These are phyloP conservation scores for Strigops habroptila DNA, from an alignment of 2,113 vertebrate genomes.

Conservation along the genomic window DNA sequence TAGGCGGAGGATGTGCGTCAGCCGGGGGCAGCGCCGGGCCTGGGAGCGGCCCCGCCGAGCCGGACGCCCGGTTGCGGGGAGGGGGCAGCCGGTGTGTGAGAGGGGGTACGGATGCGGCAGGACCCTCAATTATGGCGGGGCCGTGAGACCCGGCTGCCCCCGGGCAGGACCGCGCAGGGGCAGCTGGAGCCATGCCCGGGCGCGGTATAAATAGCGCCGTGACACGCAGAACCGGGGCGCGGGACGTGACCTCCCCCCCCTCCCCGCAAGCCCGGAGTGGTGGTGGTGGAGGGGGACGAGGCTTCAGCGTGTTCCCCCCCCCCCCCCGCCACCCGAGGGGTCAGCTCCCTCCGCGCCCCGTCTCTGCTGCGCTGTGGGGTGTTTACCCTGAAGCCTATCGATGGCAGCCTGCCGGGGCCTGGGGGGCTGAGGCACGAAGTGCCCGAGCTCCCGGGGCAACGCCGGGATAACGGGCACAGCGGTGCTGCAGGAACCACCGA, in stretches of 20 bases:
- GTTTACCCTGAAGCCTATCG: background rate
- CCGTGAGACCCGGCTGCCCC: too few relatives aligned
- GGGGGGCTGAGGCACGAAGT: too few relatives aligned
- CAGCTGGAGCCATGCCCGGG: background rate
- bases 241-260: background rate
- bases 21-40: background rate
- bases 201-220: constrained; percentile 25
- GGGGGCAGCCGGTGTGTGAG: too few relatives aligned
- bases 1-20: constrained; percentile 56
- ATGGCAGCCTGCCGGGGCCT: background rate
- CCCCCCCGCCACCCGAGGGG: too few relatives aligned
- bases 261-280: background rate
- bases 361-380: background rate
- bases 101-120: background rate
- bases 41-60: background rate
- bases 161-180: background rate
- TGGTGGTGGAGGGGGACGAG: background rate
- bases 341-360: too few relatives aligned
- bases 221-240: background rate
- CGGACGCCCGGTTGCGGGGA: background rate
- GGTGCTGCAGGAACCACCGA: background rate
- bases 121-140: background rate
- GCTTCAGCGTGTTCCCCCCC: too few relatives aligned
- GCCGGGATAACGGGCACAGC: too few relatives aligned
- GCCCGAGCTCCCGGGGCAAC: background rate